Base-by-base conservation (phyloP, 2,113 vertebrate species). In the Pelobates fuscus region DNA sequence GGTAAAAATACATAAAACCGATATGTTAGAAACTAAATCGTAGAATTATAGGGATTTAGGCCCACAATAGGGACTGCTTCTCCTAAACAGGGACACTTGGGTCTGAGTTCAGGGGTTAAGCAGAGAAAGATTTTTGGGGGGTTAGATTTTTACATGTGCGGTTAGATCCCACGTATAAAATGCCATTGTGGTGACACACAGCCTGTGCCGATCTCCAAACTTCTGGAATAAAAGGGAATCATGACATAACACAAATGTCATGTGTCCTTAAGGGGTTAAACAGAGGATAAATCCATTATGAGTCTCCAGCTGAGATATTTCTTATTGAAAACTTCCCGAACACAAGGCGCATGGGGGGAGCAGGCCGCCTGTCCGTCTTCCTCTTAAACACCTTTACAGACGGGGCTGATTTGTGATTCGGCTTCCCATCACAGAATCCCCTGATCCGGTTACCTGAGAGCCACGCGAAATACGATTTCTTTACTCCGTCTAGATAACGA, bases 261-360 rank as follows among this genome's bases (percentile, higher is more conserved):
- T n/a, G n/a, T n/a, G n/a, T n/a, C n/a, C n/a, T n/a, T n/a, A n/a
- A n/a, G n/a, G n/a, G n/a, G n/a, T n/a, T n/a, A 55, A 11, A 55
- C 21, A 23, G 5, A 55, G 52, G 52, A 20, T 20, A 12, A 20
- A 55, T 41, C 43, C 46, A 52, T 49, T 52, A 14, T 24, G 58
- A 62, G 43, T 62, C 70, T 44, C 70, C 70, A 52, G 58, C 70
- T 62, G 58, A n/a, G 58, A 62, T 21, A 52, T 18, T 71, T 63
- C 70, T 54, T 72, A 72, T 72, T 72, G 52, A 64, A 72, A 25
- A 54, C 70, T 72, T 72, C 70, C 70, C 44, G 21, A 63, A 37
- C 44, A n/a, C 2, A 23, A n/a, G n/a, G 52, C n/a, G 52, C 52
- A 11, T 12, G 2, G 21, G 52, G n/a, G 5, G 52, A 55, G 52